Evolutionary conservation across 2,113 vertebrate species (phyloP).

Genomic region (Anser cygnoides): DNA sequence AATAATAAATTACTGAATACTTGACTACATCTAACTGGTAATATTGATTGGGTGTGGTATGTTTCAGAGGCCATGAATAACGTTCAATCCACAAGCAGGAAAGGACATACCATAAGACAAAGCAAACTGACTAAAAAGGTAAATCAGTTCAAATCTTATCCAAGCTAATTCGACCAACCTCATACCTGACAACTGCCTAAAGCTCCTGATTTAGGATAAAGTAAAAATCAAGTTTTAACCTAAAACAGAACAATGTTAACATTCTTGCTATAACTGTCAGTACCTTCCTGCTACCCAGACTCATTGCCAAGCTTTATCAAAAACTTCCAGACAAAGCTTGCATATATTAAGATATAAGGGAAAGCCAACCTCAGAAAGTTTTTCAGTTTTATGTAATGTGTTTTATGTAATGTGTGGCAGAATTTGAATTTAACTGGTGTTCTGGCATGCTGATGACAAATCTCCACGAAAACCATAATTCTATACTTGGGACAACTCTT

Average conservation of each 20-base stretch:
- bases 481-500: not conserved
- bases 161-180: not conserved
- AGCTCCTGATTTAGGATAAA: not conserved
- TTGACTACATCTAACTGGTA: not conserved
- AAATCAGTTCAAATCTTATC: not conserved
- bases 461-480: not conserved
- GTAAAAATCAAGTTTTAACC: not conserved
- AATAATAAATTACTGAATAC: not conserved
- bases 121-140: not conserved
- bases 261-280: not conserved
- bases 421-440: not conserved
- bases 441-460: not conserved
- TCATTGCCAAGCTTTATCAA: not conserved
- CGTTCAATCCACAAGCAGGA: not conserved
- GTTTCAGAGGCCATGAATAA: not conserved
- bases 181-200: not conserved
- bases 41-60: not conserved
- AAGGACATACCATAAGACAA: not conserved
- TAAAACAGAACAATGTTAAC: not conserved
- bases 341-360: not conserved
- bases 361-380: not conserved
- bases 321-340: not conserved
- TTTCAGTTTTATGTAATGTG: not conserved
- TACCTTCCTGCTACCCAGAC: not conserved
- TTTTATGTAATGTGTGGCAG: not conserved